Evolutionary conservation across 2,888 invertebrate genomes (phyloP), one percentile per base, ranked within the genome.

Genomic region (Hecatera dysodea): DNA sequence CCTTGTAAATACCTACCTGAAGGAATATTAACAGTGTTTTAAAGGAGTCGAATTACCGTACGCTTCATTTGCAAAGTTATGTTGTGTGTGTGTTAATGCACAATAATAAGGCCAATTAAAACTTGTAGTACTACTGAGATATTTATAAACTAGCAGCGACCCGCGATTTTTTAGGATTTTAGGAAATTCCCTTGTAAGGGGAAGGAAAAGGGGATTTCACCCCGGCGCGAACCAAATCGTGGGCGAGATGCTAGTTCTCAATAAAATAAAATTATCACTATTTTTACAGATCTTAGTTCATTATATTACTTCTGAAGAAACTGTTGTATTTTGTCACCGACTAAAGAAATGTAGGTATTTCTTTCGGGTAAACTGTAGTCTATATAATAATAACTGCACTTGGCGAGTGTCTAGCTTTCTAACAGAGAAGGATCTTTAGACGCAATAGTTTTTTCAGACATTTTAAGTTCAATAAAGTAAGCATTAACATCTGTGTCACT

Each of bases 31-130:
- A n/a, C n/a, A n/a, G n/a, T n/a, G n/a, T n/a, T n/a, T n/a, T n/a
- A n/a, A n/a, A n/a, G n/a, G n/a, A n/a, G n/a, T n/a, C n/a, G n/a
- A n/a, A n/a, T n/a, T n/a, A n/a, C 22, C 11, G 7, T 19, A 19
- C 27, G 1, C 19, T 9, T 53, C 6, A 44, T 44, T 7, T 19
- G 19, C 19, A 29, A 24, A 50, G 19, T 19, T n/a, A n/a, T n/a
- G n/a, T n/a, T n/a, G n/a, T n/a, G n/a, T n/a, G n/a, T n/a, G n/a
- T n/a, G n/a, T 53, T 29, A 57, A 42, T 48, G 36, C 11, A 39
- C 12, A 55, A 66, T 48, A 39, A 36, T 11, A 17, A 22, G 39
- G 4, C 24, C 33, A 66, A 48, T 66, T 36, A 39, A 50, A 39
- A 39, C 15, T 17, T 1, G n/a, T n/a, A n/a, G n/a, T 48, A 53